phyloP scores from a whole-genome alignment of 2,888 invertebrate genomes.

The Caenorhabditis drosophilae region DNA sequence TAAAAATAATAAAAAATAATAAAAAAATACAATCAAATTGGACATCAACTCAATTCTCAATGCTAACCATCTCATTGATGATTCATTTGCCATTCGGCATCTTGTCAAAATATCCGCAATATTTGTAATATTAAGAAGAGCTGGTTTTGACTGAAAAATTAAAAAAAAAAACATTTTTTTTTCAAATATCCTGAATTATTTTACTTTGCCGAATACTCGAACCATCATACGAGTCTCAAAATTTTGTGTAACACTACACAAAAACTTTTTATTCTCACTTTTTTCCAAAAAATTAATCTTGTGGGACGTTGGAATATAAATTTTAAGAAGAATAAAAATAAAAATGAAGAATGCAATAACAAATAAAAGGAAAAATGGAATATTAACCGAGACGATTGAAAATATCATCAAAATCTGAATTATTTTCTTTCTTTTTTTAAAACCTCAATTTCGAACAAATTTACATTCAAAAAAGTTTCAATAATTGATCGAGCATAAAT shows the following conservation, averaged over 20 bases:
- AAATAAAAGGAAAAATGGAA: slow-evolving; percentile 40
- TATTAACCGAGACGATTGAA: slow-evolving; percentile 33
- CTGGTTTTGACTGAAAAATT: slow-evolving; percentile 9
- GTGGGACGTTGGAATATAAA: slow-evolving; percentile 90
- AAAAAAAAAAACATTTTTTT: neutral
- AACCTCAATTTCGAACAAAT: slow-evolving; percentile 8
- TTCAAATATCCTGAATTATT: neutral
- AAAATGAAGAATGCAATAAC: slow-evolving; percentile 48
- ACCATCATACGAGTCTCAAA: slow-evolving; percentile 26
- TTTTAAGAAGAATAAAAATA: slow-evolving; percentile 75
- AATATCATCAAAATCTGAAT: slow-evolving; percentile 44
- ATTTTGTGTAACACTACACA: slow-evolving; percentile 28
- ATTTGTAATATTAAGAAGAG: slow-evolving; percentile 19
- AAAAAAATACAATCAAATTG: slow-evolving; percentile 81
- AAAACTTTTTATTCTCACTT: slow-evolving; percentile 17
- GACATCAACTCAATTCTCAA: slow-evolving; percentile 92
- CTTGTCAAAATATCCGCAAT: slow-evolving; percentile 45
- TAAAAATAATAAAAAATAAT: neutral
- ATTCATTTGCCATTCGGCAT: slow-evolving; percentile 45
- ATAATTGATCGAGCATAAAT: slow-evolving; percentile 43
- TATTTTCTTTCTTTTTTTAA: neutral
- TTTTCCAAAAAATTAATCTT: slow-evolving; percentile 73
- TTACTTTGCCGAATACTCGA: slow-evolving; percentile 31
- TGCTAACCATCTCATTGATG: slow-evolving; percentile 79
- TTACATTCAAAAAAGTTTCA: slow-evolving; percentile 40